Conservation (phyloP, 2,113 vertebrate species). For the Chionomys nivalis region DNA sequence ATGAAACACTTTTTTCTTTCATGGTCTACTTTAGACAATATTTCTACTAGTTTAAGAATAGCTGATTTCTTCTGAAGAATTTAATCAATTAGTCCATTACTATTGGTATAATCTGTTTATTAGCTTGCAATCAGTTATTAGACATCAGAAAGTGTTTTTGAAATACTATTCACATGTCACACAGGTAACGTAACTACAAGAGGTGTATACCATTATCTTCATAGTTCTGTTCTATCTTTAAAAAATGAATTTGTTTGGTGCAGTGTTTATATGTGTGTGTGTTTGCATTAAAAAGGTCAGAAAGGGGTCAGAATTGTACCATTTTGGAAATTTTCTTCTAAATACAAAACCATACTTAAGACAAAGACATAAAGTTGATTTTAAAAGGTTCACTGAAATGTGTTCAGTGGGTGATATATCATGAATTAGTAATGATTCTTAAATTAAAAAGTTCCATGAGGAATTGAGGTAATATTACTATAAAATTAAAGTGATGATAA, state of each 20-base stretch:
- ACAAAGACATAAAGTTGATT: neutral
- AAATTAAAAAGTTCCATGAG: constrained; percentile 21
- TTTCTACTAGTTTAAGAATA: neutral
- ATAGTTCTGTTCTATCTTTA: neutral
- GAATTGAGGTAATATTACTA: neutral
- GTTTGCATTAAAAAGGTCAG: neutral
- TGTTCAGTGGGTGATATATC: neutral
- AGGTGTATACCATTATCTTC: neutral
- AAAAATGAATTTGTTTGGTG: neutral
- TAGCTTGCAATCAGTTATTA: neutral
- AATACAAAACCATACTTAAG: neutral
- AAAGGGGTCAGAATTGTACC: fast-evolving
- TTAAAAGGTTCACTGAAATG: neutral
- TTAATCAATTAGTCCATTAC: neutral
- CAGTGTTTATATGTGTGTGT: neutral
- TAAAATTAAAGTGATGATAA: constrained; percentile 15
- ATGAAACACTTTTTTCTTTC: neutral
- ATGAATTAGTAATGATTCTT: constrained; percentile 15
- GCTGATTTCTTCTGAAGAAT: neutral
- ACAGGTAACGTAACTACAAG: neutral
- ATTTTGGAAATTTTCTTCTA: neutral
- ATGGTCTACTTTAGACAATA: neutral
- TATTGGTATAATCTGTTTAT: neutral
- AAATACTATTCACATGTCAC: neutral
- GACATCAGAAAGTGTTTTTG: neutral